Evolutionary conservation across 1,140 invertebrate genomes (phyloP).

Genomic region (Nasonia vitripennis): DNA sequence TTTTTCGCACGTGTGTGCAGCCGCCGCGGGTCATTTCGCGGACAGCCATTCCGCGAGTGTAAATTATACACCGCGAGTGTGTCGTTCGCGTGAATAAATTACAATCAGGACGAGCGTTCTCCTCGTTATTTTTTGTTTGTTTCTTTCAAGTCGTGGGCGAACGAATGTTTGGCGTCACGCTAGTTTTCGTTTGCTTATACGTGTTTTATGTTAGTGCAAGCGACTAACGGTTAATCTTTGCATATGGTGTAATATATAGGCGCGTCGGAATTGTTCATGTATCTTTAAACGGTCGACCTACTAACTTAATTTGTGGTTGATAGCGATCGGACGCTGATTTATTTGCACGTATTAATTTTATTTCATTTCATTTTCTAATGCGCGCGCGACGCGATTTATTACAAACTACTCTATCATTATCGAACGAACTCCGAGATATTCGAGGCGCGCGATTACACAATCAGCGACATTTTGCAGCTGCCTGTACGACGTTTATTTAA

Average conservation of each 20-base stretch:
- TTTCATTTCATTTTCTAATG: neutral
- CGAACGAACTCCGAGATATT: neutral
- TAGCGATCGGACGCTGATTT: neutral
- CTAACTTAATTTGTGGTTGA: neutral
- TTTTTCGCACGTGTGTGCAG: neutral
- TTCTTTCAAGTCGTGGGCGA: neutral
- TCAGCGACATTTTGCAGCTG: neutral
- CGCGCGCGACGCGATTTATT: neutral
- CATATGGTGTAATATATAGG: neutral
- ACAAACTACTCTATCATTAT: neutral
- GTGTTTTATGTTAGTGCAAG: neutral
- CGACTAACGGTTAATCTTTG: neutral
- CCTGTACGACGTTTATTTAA: neutral
- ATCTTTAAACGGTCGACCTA: neutral
- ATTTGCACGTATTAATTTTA: neutral
- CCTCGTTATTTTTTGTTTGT: neutral
- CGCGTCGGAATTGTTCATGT: neutral
- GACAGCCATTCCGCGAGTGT: conserved; percentile 6
- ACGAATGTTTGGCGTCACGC: neutral
- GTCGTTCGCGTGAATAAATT: conserved; percentile 28
- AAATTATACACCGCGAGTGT: conserved; percentile 29
- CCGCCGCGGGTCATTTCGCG: conserved; percentile 1
- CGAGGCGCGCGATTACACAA: neutral
- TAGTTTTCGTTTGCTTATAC: neutral
- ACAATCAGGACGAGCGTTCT: conserved; percentile 4